phyloP scores from a whole-genome alignment of 2,888 invertebrate genomes.

The Eurytoma californica region DNA sequence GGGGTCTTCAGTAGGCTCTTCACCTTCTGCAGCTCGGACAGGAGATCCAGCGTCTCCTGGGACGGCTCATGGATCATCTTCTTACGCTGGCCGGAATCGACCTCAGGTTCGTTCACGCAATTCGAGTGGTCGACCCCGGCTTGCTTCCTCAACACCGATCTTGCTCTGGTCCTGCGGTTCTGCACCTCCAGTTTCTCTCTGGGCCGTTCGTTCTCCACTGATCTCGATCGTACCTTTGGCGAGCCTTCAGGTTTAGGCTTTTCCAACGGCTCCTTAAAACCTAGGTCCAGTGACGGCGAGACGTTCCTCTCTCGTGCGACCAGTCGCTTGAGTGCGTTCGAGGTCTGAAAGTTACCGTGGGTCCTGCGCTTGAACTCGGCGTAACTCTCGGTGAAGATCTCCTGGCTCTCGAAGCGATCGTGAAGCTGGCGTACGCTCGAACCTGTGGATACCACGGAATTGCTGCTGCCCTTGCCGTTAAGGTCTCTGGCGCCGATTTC shows the following conservation, averaged over 20 bases:
- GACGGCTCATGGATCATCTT: slow-evolving; percentile 70
- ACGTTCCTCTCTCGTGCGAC: slow-evolving; percentile 54
- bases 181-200: slow-evolving; percentile 33
- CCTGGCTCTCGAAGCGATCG: slow-evolving; percentile 67
- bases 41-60: slow-evolving; percentile 71
- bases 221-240: slow-evolving; percentile 48
- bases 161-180: slow-evolving; percentile 44
- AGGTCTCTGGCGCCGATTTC: slow-evolving; percentile 44
- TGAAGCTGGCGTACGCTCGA: slow-evolving; percentile 66
- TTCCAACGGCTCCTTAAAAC: slow-evolving; percentile 28
- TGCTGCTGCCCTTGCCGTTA: slow-evolving; percentile 42
- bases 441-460: slow-evolving; percentile 41
- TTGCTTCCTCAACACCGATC: slow-evolving; percentile 69
- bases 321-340: slow-evolving; percentile 57
- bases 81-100: slow-evolving; percentile 29
- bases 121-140: slow-evolving; percentile 67
- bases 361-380: slow-evolving; percentile 70
- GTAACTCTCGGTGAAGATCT: slow-evolving; percentile 68
- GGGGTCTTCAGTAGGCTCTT: slow-evolving; percentile 70
- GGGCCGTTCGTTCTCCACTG: slow-evolving; percentile 41
- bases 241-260: slow-evolving; percentile 30
- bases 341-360: slow-evolving; percentile 58
- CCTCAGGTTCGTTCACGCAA: slow-evolving; percentile 66
- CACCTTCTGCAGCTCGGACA: slow-evolving; percentile 70
- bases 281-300: slow-evolving; percentile 49